A percentile compares a stretch with the other conserved stretches of the same genome.
These are phyloP conservation scores for Brachyhypopomus gauderio DNA, from an alignment of 2,113 vertebrate genomes.

Conservation along the genomic window DNA sequence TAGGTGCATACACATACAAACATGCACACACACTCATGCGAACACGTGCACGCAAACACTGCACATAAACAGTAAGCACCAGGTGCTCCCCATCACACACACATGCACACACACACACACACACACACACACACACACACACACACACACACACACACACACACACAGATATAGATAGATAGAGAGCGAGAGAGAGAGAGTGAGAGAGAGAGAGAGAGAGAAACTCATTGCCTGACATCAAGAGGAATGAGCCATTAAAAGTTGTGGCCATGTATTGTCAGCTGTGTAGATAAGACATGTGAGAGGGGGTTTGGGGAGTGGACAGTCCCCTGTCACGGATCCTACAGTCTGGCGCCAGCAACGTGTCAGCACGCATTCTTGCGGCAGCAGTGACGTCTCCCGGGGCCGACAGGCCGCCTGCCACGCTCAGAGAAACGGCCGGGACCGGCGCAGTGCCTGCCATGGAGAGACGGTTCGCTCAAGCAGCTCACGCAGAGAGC, in stretches of 20 bases:
- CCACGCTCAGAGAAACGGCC: conserved; percentile 5
- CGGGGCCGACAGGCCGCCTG: conserved; percentile 43
- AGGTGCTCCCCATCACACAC: neutral
- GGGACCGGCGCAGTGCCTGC: neutral
- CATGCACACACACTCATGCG: conserved; percentile 28
- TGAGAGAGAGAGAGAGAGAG: neutral
- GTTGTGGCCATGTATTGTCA: conserved; percentile 53
- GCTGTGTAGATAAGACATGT: conserved; percentile 37
- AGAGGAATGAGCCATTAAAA: conserved; percentile 54
- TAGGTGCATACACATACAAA: conserved; percentile 11
- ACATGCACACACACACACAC: conserved; percentile 9
- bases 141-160: conserved; percentile 17
- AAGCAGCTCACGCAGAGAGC: conserved; percentile 37
- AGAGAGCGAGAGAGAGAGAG: neutral
- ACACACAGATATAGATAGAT: neutral
- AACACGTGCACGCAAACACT: conserved; percentile 3
- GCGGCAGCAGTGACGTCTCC: conserved; percentile 51
- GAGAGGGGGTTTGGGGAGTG: conserved; percentile 39
- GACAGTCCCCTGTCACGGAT: conserved; percentile 50
- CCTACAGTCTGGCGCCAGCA: conserved; percentile 39
- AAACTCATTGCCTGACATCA: conserved; percentile 46
- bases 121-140: no score
- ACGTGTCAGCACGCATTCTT: conserved; percentile 49
- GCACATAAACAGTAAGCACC: conserved; percentile 24
- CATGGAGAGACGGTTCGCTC: conserved; percentile 6